Conservation (phyloP, 2,888 invertebrate species). For the Idaea straminata region DNA sequence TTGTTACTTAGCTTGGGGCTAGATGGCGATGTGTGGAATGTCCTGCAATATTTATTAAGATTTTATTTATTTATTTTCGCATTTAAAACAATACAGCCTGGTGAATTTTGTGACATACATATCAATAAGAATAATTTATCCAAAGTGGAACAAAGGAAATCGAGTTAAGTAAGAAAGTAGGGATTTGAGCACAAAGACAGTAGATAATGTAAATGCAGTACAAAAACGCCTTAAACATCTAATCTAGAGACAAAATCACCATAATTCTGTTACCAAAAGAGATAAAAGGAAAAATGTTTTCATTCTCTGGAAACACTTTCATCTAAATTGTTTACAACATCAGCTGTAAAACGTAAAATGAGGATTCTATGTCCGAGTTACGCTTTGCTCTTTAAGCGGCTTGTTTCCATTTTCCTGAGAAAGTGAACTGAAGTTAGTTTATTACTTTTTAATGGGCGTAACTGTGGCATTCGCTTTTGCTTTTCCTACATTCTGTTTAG, state of each 20-base stretch:
- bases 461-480: not conserved
- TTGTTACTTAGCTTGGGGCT: too few species aligned
- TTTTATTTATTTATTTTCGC: too few species aligned
- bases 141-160: too few species aligned
- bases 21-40: too few species aligned
- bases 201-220: not conserved
- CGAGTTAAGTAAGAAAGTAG: too few species aligned
- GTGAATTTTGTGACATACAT: too few species aligned
- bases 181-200: not conserved
- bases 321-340: slow-evolving; percentile 1
- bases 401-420: slow-evolving; percentile 22
- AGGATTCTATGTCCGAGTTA: slow-evolving; percentile 1
- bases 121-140: too few species aligned
- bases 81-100: too few species aligned
- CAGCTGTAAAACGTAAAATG: slow-evolving; percentile 2
- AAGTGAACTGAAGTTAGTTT: slow-evolving; percentile 23
- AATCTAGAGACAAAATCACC: slow-evolving; percentile 1
- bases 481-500: not conserved
- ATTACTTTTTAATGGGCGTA: slow-evolving; percentile 25
- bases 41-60: too few species aligned
- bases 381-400: slow-evolving; percentile 16
- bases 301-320: not conserved
- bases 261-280: not conserved
- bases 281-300: not conserved
- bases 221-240: not conserved